A percentile compares a stretch with the other conserved stretches of the same genome.
Evolutionary conservation across 2,888 invertebrate species (phyloP).

Genomic region (Pachydiplax longipennis): DNA sequence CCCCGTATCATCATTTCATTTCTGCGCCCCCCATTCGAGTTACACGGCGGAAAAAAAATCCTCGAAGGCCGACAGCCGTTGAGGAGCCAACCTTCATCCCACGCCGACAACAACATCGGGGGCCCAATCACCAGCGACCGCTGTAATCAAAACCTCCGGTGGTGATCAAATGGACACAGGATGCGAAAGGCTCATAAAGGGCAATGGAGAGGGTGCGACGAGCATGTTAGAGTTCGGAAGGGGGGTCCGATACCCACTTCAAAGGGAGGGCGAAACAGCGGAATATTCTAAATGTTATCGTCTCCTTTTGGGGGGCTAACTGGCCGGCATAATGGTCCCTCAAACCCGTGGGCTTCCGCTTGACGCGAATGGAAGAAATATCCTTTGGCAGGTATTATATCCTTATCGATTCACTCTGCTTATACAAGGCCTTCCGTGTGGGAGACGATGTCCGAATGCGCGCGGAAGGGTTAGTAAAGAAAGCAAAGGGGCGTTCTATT

Average conservation of each 20-base stretch:
- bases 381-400: background rate
- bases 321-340: background rate
- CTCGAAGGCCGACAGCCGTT: background rate
- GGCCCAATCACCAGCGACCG: background rate
- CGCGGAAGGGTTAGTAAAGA: too few relatives aligned
- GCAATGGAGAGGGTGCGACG: background rate
- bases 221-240: background rate
- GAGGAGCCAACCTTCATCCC: background rate
- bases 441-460: too few relatives aligned
- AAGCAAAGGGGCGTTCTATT: too few relatives aligned
- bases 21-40: background rate
- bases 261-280: background rate
- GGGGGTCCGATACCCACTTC: background rate
- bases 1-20: slow-evolving; percentile 21
- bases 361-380: background rate
- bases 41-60: background rate
- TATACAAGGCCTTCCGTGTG: too few relatives aligned
- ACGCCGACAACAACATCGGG: background rate
- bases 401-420: background rate
- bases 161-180: slow-evolving; percentile 16
- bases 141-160: slow-evolving; percentile 15
- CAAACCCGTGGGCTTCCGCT: background rate
- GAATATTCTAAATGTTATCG: background rate
- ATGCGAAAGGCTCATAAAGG: background rate
- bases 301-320: background rate